Base-by-base conservation (phyloP, 1,140 invertebrate species). In the Lerema accius region DNA sequence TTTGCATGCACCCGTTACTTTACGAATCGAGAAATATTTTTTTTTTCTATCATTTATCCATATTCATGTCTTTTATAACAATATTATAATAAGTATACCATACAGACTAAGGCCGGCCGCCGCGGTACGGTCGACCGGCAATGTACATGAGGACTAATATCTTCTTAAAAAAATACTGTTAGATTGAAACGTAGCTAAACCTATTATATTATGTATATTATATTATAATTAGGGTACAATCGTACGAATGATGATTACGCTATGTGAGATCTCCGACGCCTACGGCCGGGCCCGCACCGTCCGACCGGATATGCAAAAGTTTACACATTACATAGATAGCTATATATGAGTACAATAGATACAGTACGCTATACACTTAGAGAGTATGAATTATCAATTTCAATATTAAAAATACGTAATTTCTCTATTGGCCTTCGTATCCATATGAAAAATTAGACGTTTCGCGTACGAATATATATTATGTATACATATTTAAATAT, bases 121-220 rank as follows among this genome's bases (percentile, higher is more conserved):
- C 78, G 76, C 71, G 77, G 61, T 51, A 76, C 80, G 75, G 71
- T 73, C 77, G 78, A 63, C 83, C 83, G 73, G 78, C 72, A 86
- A 87, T 89, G 82, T 89, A 89, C 86, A 86, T 84, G 69, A 89
- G 83, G 87, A 85, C 87, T 90, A 90, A 90, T 90, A 90, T 90
- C 87, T 90, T 88, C 82, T 90, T 90, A 90, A 90, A 90, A 90
- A 90, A 90, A 90, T 90, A 90, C 87, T 89, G 87, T 90, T 90
- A 90, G 87, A 89, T 90, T 86, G 87, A 90, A 90, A 90, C 83
- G 82, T 88, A 89, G 86, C 85, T 88, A 87, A 83, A 78, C 78
- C 87, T 90, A 90, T 85, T 84, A 84, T 85, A 80, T 82, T 87
- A 87, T 86, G 83, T 87, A 85, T 87, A 89, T 81, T 76, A 77